Evolutionary conservation across 2,888 invertebrate species (phyloP), one percentile per base, ranked within the genome.

Genomic region (Flexamia atlantica): DNA sequence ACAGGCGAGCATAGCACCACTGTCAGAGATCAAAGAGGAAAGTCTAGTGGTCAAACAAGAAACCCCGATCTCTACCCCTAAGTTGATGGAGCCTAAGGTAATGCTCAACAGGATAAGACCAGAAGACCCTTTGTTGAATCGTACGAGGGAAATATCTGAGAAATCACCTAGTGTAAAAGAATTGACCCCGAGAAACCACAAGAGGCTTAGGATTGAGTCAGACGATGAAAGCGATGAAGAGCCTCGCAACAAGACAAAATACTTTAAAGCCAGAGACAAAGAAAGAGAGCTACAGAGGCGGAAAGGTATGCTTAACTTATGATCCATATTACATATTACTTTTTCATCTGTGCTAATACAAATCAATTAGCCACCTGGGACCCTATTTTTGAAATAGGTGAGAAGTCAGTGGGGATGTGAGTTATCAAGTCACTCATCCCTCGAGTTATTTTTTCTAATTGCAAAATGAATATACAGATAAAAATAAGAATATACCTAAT

Each of bases 131-230:
- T 89, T 93, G 68, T 93, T 95, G 92, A 93, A 94, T 88, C 92
- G 93, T 88, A 94, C 94, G 90, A 91, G 92, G 86, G 92, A 93
- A 87, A 94, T 94, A 89, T 92, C 92, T 83, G 93, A 94, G 89
- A 93, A 92, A 88, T 92, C 92, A 87, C 93, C 88, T n/a, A 68
- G 93, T 85, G 64, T 72, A 30, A 72, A 74, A 64, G 83, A 84
- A 70, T 76, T 68, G 60, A 83, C 64, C 10, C 53, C 32, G 25
- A 82, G 85, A 57, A 85, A 85, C 50, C 84, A 82, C 40, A 83
- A 83, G 32, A 68, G 76, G 28, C 42, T 72, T 0, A 32, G 80
- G 20, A 70, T 83, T 10, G 90, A 91, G 68, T 90, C 90, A 0
- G 91, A 90, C 0, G 91, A 91, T 0, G 92, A 92, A 74, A 93